Evolutionary conservation across 1,140 invertebrate species (phyloP).

Genomic region (Ericerus pela): DNA sequence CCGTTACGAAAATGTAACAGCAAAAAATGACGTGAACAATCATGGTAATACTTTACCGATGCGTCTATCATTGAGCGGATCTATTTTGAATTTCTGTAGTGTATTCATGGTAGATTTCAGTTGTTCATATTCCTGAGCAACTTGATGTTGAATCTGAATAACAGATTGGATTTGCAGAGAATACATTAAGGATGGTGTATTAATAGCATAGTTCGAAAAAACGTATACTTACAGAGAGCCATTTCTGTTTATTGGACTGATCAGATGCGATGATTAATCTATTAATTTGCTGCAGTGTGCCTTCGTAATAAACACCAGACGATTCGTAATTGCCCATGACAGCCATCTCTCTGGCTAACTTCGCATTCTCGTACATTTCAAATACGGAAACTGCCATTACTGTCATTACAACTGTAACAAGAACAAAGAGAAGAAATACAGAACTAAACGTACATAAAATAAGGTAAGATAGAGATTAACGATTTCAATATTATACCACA

Average conservation of each 20-base stretch:
- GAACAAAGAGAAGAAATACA: not conserved
- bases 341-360: constrained; percentile 84
- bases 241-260: constrained; percentile 64
- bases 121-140: constrained; percentile 77
- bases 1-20: not conserved
- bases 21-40: not conserved
- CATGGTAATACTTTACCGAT: constrained; percentile 24
- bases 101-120: constrained; percentile 66
- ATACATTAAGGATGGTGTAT: too few relatives aligned
- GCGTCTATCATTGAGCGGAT: constrained; percentile 37
- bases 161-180: too few relatives aligned
- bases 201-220: too few relatives aligned
- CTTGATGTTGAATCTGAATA: constrained; percentile 68
- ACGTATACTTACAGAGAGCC: constrained; percentile 60
- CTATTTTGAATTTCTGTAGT: constrained; percentile 45
- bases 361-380: constrained; percentile 84
- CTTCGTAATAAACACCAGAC: constrained; percentile 86
- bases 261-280: constrained; percentile 61
- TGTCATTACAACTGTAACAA: constrained; percentile 26
- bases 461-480: not conserved
- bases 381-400: constrained; percentile 64
- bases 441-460: not conserved
- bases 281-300: constrained; percentile 79
- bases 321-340: constrained; percentile 91
- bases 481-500: not conserved